Evolutionary conservation across 2,888 invertebrate species (phyloP).

Genomic region (Aleiodes leptofemur): DNA sequence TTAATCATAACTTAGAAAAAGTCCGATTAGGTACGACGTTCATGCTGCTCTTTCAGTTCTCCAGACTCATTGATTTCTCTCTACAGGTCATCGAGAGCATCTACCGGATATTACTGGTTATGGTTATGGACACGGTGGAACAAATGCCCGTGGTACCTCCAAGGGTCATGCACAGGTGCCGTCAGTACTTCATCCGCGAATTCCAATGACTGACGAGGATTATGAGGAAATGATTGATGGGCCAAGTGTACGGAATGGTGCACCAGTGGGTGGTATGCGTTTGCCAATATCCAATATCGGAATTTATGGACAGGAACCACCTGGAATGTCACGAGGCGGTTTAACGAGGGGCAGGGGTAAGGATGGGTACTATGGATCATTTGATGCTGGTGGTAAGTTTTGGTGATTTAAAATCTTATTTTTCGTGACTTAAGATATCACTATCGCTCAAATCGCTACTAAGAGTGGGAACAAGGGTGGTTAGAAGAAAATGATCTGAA

Average conservation of each 20-base stretch:
- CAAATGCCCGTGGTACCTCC: conserved; percentile 53
- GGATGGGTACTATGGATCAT: conserved; percentile 28
- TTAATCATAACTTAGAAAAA: conserved; percentile 57
- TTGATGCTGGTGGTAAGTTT: conserved; percentile 47
- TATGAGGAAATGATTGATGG: conserved; percentile 58
- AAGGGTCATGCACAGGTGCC: conserved; percentile 58
- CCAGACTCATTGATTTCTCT: conserved; percentile 41
- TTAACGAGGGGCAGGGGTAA: conserved; percentile 52
- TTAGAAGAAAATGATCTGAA: too few species aligned
- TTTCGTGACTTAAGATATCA: background rate
- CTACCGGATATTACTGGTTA: conserved; percentile 46
- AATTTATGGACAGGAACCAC: conserved; percentile 57
- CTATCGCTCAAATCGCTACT: too few species aligned
- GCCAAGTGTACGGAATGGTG: conserved; percentile 65
- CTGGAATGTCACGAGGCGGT: conserved; percentile 50
- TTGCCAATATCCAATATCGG: conserved; percentile 55
- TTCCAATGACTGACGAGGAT: conserved; percentile 55
- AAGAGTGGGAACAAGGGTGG: too few species aligned
- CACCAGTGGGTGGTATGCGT: conserved; percentile 61
- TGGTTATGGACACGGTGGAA: conserved; percentile 52
- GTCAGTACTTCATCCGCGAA: conserved; percentile 58
- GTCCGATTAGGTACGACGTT: conserved; percentile 49
- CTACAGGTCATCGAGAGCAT: conserved; percentile 38
- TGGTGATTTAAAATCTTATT: background rate
- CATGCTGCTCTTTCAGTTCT: conserved; percentile 7